Conservation (phyloP, 2,113 vertebrate genomes). For the Rallus limicola region DNA sequence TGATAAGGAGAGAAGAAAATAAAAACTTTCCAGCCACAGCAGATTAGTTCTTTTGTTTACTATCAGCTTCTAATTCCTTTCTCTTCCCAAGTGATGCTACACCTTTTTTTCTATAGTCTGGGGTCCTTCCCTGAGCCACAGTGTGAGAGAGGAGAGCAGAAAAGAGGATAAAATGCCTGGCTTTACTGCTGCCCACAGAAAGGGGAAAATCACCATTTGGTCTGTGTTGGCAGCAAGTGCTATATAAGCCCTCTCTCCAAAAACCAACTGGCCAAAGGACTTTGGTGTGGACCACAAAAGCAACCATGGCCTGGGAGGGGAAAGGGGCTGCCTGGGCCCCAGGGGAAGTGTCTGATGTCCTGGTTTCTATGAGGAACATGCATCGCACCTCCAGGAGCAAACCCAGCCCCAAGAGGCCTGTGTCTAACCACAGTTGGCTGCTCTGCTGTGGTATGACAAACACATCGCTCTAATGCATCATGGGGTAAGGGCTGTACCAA, state of each 20-base stretch:
- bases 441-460: background rate
- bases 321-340: background rate
- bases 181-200: background rate
- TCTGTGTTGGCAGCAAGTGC: background rate
- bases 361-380: background rate
- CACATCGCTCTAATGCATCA: rapidly evolving
- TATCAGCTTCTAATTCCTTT: background rate
- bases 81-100: background rate
- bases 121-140: background rate
- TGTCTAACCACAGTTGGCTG: background rate
- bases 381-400: background rate
- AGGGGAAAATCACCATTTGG: background rate
- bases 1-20: slow-evolving; percentile 13
- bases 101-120: background rate
- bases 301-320: background rate
- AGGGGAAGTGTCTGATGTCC: background rate
- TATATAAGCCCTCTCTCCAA: background rate
- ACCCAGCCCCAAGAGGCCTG: background rate
- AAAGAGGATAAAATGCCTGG: background rate
- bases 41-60: background rate
- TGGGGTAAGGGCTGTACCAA: background rate
- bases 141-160: background rate
- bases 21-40: background rate
- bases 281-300: background rate
- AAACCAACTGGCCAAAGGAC: background rate